A percentile compares a stretch with the other conserved stretches of the same genome.
These are phyloP conservation scores for Mastigias papua DNA, from an alignment of 30 jellyfish, hydroid and myxozoan species.

Conservation along the genomic window DNA sequence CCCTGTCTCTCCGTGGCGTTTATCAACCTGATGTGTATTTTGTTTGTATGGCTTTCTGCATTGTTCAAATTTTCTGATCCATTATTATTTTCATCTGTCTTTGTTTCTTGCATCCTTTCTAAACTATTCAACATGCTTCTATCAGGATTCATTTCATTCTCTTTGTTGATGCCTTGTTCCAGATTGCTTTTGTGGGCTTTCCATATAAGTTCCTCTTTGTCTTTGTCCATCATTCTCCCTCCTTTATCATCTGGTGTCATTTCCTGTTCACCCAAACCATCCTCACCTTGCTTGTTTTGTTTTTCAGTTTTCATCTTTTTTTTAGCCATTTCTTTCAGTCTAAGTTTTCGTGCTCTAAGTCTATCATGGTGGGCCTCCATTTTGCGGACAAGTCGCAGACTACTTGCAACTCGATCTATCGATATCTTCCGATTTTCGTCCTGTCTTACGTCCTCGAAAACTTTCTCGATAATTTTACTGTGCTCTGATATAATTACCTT, in stretches of 20 bases:
- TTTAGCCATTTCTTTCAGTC: not conserved
- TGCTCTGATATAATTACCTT: slow-evolving; percentile 64
- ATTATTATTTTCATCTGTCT: not conserved
- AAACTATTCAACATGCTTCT: not conserved
- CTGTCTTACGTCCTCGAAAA: slow-evolving; percentile 24
- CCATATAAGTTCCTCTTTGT: not conserved
- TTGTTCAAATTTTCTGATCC: not conserved
- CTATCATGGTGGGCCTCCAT: slow-evolving; percentile 74
- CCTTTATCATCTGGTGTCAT: not conserved
- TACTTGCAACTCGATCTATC: slow-evolving; percentile 29
- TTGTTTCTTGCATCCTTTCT: not conserved
- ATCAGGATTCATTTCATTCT: not conserved
- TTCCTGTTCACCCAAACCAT: not conserved
- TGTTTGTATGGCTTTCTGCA: not conserved
- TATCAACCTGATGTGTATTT: not conserved
- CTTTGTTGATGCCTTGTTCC: not conserved
- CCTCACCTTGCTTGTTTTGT: not conserved
- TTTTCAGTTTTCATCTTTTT: not conserved
- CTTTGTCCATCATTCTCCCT: not conserved
- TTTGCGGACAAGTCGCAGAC: slow-evolving; percentile 39
- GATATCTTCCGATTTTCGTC: slow-evolving; percentile 1
- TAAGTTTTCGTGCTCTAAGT: slow-evolving; percentile 36
- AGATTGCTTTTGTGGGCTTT: not conserved
- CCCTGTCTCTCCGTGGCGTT: too few relatives aligned
- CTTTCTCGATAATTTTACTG: slow-evolving; percentile 49